These are phyloP conservation scores for Willisornis vidua DNA, from an alignment of 2,113 vertebrate genomes.

Conservation along the genomic window DNA sequence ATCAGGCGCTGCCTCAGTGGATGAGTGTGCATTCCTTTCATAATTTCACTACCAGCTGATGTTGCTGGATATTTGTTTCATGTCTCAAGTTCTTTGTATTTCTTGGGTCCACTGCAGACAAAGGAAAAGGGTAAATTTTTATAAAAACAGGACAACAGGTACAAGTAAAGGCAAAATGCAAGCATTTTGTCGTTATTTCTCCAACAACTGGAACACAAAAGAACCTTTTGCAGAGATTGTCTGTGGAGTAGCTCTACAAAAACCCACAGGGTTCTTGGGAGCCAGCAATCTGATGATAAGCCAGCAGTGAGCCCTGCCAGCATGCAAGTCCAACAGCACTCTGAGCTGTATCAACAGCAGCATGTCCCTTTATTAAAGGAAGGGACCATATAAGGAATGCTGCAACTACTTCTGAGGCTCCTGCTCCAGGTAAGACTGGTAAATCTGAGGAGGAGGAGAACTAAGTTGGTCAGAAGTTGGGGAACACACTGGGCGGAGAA, in stretches of 20 bases:
- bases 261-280: neutral
- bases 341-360: neutral
- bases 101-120: neutral
- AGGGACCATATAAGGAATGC: neutral
- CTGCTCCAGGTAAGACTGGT: neutral
- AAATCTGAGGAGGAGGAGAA: neutral
- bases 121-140: neutral
- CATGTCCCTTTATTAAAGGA: neutral
- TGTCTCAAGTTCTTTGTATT: neutral
- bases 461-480: fast-evolving
- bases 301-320: neutral
- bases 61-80: neutral
- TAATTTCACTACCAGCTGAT: neutral
- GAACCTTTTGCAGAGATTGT: neutral
- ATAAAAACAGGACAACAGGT: neutral
- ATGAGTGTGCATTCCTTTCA: neutral
- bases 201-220: neutral
- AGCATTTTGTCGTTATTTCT: neutral
- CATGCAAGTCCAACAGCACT: neutral
- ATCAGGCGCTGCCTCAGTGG: neutral
- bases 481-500: neutral
- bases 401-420: neutral
- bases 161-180: neutral
- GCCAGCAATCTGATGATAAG: neutral
- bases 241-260: neutral